Evolutionary conservation across 2,797 vertebrate genomes (phyloP).

Genomic region (Xenops minutus): DNA sequence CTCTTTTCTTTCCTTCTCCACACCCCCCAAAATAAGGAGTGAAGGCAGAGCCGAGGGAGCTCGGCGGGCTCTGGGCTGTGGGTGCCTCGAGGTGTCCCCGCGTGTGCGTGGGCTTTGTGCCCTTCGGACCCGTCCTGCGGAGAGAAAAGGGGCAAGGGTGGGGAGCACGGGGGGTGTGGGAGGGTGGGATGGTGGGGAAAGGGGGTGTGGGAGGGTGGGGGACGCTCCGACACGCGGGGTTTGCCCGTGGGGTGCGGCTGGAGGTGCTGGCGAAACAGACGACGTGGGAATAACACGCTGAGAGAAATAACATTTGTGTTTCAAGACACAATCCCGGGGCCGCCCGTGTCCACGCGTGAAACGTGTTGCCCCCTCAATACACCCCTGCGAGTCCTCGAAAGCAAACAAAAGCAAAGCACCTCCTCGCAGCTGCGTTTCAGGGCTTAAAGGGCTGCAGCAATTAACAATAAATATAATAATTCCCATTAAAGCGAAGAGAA

Average conservation of each 20-base stretch:
- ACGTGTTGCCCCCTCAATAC: background rate
- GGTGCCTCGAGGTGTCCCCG: background rate
- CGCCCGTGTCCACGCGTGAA: background rate
- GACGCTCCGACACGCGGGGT: background rate
- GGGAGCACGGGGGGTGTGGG: too few relatives aligned
- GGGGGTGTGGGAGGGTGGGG: background rate
- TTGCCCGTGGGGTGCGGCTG: background rate
- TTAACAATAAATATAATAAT: background rate
- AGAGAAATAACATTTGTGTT: background rate
- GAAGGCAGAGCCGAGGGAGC: background rate
- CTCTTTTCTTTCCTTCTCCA: rapidly evolving
- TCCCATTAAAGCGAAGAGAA: background rate
- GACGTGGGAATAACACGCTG: too few relatives aligned
- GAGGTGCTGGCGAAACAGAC: background rate
- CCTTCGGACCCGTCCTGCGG: background rate
- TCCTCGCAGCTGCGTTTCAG: background rate
- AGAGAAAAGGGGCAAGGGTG: background rate
- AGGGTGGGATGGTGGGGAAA: too few relatives aligned
- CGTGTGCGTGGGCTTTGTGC: background rate
- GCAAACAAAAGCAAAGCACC: background rate
- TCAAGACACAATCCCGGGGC: background rate
- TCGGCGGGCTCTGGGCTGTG: rapidly evolving
- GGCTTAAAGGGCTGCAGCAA: background rate
- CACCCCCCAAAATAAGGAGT: background rate
- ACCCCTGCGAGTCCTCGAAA: too few relatives aligned